A percentile compares a stretch with the other conserved stretches of the same genome.
Evolutionary conservation across 2,888 invertebrate species (phyloP).

Genomic region (Ochlodes sylvanus): DNA sequence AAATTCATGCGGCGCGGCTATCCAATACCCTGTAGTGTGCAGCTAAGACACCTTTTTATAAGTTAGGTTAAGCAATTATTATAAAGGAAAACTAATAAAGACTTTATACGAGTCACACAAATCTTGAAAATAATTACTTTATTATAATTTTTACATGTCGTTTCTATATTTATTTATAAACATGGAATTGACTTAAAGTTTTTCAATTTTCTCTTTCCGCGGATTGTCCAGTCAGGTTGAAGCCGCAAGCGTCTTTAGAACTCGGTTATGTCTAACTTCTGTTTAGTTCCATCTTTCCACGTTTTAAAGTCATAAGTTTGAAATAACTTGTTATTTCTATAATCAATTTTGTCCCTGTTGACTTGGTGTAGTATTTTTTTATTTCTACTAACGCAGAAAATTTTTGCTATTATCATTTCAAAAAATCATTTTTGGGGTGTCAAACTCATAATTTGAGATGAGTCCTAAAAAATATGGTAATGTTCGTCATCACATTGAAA

Average conservation of each 20-base stretch:
- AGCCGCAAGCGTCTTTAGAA: slow-evolving; percentile 11
- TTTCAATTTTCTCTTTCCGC: slow-evolving; percentile 7
- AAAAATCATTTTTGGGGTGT: too few species aligned
- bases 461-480: too few species aligned
- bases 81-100: too few species aligned
- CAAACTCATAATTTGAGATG: too few species aligned
- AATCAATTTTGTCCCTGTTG: neutral
- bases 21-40: too few species aligned
- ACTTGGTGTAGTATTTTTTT: neutral
- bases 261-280: slow-evolving; percentile 8
- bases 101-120: too few species aligned
- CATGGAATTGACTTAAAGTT: slow-evolving; percentile 1
- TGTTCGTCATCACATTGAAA: too few species aligned
- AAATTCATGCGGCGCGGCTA: too few species aligned
- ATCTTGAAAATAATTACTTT: neutral
- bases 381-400: too few species aligned
- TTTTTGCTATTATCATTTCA: too few species aligned
- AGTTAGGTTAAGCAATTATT: too few species aligned
- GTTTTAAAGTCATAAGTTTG: slow-evolving; percentile 6
- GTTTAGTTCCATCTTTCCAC: slow-evolving; percentile 3
- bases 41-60: too few species aligned
- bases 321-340: neutral
- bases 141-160: neutral
- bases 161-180: neutral
- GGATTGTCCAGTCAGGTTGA: slow-evolving; percentile 7